These are phyloP conservation scores for Peromyscus maniculatus DNA, from an alignment of 2,113 vertebrate genomes.

Conservation along the genomic window DNA sequence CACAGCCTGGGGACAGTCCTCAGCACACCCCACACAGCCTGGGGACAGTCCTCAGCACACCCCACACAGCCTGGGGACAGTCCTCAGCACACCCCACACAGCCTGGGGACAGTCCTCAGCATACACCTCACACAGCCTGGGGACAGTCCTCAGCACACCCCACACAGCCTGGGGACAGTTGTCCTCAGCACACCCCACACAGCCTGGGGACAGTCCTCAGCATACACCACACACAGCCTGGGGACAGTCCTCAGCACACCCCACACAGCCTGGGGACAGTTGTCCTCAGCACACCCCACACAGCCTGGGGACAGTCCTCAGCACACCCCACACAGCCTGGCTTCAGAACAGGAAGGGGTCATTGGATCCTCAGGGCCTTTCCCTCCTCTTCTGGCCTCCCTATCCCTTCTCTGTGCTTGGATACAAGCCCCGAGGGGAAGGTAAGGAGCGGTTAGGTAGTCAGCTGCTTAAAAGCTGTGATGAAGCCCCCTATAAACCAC, in stretches of 20 bases:
- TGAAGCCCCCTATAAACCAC: constrained; percentile 45
- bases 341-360: accelerated
- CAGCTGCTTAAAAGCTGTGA: neutral
- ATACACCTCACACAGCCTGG: neutral
- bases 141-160: accelerated
- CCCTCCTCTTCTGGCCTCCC: neutral
- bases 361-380: neutral
- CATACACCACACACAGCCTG: too few species aligned
- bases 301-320: accelerated
- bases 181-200: too few species aligned
- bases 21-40: too few species aligned
- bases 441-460: neutral
- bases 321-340: neutral
- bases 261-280: too few species aligned
- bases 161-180: neutral
- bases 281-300: too few species aligned
- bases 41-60: accelerated
- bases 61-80: neutral
- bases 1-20: neutral
- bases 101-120: too few species aligned
- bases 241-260: too few species aligned
- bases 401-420: neutral
- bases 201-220: too few species aligned
- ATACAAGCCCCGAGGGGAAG: neutral
- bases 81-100: neutral